These are phyloP conservation scores for Conus betulinus DNA, from an alignment of 1,140 invertebrate genomes.

Conservation along the genomic window DNA sequence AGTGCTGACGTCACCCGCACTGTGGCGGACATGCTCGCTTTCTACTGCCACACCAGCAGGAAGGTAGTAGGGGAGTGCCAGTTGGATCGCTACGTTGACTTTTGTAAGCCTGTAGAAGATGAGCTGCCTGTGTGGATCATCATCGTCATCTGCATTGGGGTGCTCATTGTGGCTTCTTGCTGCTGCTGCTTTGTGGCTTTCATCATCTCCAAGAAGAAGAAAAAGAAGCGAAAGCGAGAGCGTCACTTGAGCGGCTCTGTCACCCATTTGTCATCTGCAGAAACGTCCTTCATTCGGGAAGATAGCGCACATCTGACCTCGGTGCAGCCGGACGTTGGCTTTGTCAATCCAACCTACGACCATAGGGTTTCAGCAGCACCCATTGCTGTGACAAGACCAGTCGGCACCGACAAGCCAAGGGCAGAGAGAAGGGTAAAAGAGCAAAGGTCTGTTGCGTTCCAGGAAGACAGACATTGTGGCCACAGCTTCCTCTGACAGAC, in stretches of 20 bases:
- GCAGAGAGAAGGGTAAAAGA: background rate
- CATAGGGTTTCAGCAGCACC: background rate
- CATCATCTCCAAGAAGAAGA: conserved; percentile 24
- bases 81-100: conserved; percentile 55
- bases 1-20: conserved; percentile 30
- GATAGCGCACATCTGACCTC: background rate
- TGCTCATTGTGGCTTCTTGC: background rate
- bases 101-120: conserved; percentile 41
- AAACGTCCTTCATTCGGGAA: conserved; percentile 9
- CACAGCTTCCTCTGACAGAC: background rate
- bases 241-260: background rate
- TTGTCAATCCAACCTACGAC: conserved; percentile 7
- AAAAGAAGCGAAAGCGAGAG: background rate
- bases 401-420: background rate
- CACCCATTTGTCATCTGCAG: background rate
- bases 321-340: background rate
- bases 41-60: conserved; percentile 52
- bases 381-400: background rate
- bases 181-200: conserved; percentile 33
- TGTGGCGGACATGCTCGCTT: conserved; percentile 39
- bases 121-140: conserved; percentile 16
- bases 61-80: conserved; percentile 47
- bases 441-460: background rate
- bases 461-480: background rate
- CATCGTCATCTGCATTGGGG: conserved; percentile 30